phyloP scores from a whole-genome alignment of 2,113 vertebrate species.

The Chaenogobius annularis region DNA sequence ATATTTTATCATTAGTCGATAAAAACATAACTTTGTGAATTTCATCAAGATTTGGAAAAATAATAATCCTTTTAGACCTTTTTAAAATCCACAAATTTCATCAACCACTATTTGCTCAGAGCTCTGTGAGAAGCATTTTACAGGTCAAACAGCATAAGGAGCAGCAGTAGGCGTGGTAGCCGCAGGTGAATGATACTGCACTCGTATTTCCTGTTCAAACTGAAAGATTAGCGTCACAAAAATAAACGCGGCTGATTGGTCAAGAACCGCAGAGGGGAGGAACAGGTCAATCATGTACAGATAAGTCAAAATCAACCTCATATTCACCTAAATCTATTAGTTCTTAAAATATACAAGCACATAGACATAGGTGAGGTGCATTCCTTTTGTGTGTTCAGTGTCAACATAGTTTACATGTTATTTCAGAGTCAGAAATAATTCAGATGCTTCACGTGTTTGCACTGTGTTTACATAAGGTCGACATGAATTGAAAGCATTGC shows the following conservation, averaged over 20 bases:
- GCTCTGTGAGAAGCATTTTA: background rate
- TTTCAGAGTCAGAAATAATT: background rate
- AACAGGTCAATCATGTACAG: slow-evolving; percentile 13
- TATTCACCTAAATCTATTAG: no score
- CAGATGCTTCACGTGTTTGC: background rate
- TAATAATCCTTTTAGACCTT: no score
- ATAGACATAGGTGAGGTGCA: background rate
- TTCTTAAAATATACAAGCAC: no score
- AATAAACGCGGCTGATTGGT: background rate
- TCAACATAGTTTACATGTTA: background rate
- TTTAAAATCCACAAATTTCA: no score
- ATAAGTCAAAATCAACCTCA: background rate
- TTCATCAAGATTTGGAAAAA: no score
- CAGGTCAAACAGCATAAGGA: background rate
- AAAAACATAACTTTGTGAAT: no score
- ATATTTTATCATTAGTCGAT: no score
- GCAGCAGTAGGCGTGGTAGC: background rate
- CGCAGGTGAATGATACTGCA: background rate
- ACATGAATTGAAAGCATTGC: background rate
- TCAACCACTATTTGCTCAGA: background rate
- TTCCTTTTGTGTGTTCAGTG: background rate
- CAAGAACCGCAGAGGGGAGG: slow-evolving; percentile 2
- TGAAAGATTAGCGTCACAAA: slow-evolving; percentile 21
- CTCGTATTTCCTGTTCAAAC: background rate
- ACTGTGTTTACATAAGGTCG: background rate